These are phyloP conservation scores for Bubo bubo DNA, from an alignment of 2,113 vertebrate species.

Conservation along the genomic window DNA sequence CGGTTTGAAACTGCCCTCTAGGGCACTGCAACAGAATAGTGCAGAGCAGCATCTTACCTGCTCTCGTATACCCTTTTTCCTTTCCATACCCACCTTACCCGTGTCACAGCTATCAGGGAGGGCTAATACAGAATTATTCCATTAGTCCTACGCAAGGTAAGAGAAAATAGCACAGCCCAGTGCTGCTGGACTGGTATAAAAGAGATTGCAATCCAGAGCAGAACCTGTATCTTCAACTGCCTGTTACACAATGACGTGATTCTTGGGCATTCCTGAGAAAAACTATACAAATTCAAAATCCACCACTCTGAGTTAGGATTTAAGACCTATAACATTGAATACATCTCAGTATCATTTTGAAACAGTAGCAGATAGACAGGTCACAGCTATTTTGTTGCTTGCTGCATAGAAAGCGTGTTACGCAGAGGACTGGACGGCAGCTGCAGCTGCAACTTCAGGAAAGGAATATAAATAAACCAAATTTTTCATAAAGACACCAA, in stretches of 20 bases:
- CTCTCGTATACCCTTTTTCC: not conserved
- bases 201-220: not conserved
- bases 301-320: not conserved
- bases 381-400: not conserved
- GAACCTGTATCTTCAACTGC: not conserved
- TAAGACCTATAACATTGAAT: not conserved
- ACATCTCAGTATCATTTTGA: not conserved
- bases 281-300: not conserved
- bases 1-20: not conserved
- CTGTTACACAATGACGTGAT: rapidly evolving
- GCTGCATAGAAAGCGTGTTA: not conserved
- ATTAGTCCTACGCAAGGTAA: not conserved
- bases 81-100: not conserved
- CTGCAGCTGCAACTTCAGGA: not conserved
- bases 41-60: not conserved
- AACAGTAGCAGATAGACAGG: not conserved
- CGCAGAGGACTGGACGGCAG: rapidly evolving
- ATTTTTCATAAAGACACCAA: not conserved
- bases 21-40: not conserved
- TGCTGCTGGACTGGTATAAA: not conserved
- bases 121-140: not conserved
- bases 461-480: not conserved
- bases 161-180: not conserved
- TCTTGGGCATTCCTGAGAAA: not conserved
- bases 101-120: rapidly evolving